Conservation (phyloP, 2,797 vertebrate genomes). For the Ispidina lecontei region DNA sequence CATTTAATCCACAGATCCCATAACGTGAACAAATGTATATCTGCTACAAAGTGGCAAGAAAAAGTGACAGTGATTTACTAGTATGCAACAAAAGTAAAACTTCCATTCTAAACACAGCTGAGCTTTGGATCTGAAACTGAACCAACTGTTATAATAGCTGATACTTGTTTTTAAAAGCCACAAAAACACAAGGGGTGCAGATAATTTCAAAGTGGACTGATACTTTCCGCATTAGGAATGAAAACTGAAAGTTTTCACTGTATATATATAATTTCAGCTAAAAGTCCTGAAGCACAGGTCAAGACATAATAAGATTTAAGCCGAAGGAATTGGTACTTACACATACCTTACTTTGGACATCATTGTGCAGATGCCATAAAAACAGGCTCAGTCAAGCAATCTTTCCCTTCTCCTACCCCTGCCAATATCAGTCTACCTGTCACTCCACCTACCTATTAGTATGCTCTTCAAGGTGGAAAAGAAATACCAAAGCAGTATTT, state of each 20-base stretch:
- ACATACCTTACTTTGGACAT: not conserved
- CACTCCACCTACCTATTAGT: constrained; percentile 25
- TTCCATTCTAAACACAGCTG: not conserved
- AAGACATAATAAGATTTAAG: not conserved
- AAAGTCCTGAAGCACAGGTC: not conserved
- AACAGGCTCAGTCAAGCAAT: not conserved
- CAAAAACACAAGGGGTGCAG: not conserved
- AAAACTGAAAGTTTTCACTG: not conserved
- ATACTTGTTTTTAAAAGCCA: not conserved
- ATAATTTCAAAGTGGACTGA: not conserved
- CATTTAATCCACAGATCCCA: not conserved
- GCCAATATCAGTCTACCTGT: constrained; percentile 19
- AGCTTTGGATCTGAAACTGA: not conserved
- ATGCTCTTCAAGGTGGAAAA: constrained; percentile 22
- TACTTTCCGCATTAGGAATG: not conserved
- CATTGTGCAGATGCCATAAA: not conserved
- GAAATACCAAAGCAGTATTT: constrained; percentile 13
- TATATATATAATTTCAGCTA: not conserved
- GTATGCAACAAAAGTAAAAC: not conserved
- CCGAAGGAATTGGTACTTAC: not conserved
- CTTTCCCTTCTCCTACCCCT: not conserved
- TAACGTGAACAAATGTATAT: not conserved
- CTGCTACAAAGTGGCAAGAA: not conserved
- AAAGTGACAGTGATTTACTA: not conserved
- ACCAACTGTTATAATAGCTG: not conserved